These are phyloP conservation scores for Portevinia maculata DNA, from an alignment of 2,888 invertebrate genomes.

Conservation along the genomic window DNA sequence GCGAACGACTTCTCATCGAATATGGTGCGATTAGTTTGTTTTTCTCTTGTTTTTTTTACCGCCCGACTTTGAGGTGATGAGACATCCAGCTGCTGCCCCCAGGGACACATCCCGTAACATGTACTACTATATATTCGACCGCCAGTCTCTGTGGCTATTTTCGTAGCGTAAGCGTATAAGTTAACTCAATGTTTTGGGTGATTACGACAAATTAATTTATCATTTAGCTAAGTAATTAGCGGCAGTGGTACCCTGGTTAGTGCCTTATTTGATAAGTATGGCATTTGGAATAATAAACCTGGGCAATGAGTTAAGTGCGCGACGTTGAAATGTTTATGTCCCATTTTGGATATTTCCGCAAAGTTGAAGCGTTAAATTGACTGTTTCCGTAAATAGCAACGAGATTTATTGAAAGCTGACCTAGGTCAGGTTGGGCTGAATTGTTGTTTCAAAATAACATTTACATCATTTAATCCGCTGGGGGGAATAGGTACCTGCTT, in stretches of 20 bases:
- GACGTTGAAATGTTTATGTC: conserved; percentile 6
- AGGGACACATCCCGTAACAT: conserved; percentile 29
- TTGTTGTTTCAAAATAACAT: neutral
- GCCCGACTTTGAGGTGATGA: neutral
- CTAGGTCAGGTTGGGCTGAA: conserved; percentile 1
- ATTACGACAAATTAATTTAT: conserved; percentile 72
- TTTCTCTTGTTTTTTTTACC: neutral
- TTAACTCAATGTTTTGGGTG: conserved; percentile 51
- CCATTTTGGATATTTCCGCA: conserved; percentile 35
- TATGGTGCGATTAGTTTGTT: conserved; percentile 41
- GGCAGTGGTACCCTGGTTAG: conserved; percentile 43
- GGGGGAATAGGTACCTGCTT: too few relatives aligned
- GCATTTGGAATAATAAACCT: conserved; percentile 1
- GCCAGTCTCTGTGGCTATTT: conserved; percentile 32
- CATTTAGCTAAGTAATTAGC: conserved; percentile 68
- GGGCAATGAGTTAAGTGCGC: neutral
- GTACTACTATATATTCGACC: conserved; percentile 9
- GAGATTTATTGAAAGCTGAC: too few relatives aligned
- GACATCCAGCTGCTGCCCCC: conserved; percentile 31
- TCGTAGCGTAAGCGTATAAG: conserved; percentile 14
- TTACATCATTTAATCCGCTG: too few relatives aligned
- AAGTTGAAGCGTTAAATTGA: neutral
- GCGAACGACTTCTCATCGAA: conserved; percentile 37
- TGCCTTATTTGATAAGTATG: conserved; percentile 45
- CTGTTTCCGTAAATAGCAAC: neutral